Evolutionary conservation across 2,797 vertebrate genomes (phyloP).

Genomic region (Denticeps clupeoides): DNA sequence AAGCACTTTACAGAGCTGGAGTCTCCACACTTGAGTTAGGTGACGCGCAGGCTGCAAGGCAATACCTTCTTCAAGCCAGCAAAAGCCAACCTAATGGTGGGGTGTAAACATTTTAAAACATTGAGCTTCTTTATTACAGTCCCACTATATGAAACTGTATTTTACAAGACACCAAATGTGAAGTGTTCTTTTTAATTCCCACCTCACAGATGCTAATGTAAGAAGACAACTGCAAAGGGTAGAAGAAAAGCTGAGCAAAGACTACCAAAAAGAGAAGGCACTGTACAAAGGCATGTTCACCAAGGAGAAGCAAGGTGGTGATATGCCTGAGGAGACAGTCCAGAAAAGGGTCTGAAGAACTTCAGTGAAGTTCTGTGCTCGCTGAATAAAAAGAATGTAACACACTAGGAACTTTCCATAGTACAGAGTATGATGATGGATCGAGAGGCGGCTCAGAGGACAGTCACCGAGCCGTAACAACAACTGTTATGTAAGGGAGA

Average conservation of each 20-base stretch:
- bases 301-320: slow-evolving; percentile 35
- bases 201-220: slow-evolving; percentile 62
- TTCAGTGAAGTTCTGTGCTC: neutral
- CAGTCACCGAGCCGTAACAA: too few species aligned
- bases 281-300: slow-evolving; percentile 78
- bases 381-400: too few species aligned
- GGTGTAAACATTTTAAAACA: neutral
- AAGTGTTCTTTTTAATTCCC: neutral
- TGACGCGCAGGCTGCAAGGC: slow-evolving; percentile 63
- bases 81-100: slow-evolving; percentile 72
- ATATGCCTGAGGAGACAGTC: slow-evolving; percentile 25
- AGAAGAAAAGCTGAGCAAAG: slow-evolving; percentile 63
- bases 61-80: slow-evolving; percentile 65
- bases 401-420: too few species aligned
- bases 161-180: neutral
- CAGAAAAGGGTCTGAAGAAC: slow-evolving; percentile 18
- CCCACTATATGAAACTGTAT: neutral
- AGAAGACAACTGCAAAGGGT: slow-evolving; percentile 68
- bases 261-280: slow-evolving; percentile 68
- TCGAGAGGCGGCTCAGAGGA: too few species aligned
- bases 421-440: too few species aligned
- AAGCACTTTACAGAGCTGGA: slow-evolving; percentile 79
- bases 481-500: too few species aligned
- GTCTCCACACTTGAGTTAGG: slow-evolving; percentile 74
- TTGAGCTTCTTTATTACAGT: neutral